Conservation (phyloP, 2,888 invertebrate species). For the Rhorus exstirpatorius region DNA sequence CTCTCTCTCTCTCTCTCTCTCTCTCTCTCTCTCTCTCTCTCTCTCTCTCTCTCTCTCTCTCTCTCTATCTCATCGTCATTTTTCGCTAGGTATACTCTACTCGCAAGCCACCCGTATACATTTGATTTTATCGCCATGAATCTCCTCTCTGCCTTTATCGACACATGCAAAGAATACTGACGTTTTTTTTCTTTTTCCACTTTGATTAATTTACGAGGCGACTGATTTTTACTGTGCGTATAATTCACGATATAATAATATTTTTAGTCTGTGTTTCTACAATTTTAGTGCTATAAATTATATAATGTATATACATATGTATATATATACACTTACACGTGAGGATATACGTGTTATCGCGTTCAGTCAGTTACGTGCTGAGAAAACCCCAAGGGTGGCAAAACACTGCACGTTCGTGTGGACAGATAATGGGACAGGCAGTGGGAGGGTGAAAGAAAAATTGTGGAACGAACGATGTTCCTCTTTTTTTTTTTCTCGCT, state of each 20-base stretch:
- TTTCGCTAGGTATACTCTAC: neutral
- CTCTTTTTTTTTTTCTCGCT: constrained; percentile 36
- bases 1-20: constrained; percentile 24
- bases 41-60: neutral
- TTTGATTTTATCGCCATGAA: constrained; percentile 20
- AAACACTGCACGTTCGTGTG: constrained; percentile 38
- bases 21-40: constrained; percentile 36
- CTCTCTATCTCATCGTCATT: constrained; percentile 21
- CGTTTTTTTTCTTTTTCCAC: neutral
- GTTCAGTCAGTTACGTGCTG: constrained; percentile 47
- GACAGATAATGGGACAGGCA: constrained; percentile 44
- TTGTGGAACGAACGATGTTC: constrained; percentile 49
- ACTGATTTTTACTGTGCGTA: constrained; percentile 2
- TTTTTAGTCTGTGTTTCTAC: neutral
- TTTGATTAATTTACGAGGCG: constrained; percentile 12
- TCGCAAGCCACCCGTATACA: neutral
- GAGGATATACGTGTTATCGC: constrained; percentile 48
- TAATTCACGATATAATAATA: constrained; percentile 14
- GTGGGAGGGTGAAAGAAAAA: constrained; percentile 25
- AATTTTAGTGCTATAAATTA: constrained; percentile 6
- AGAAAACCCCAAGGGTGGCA: constrained; percentile 41
- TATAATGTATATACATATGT: too few relatives aligned
- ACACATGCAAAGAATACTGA: neutral
- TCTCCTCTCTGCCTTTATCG: neutral
- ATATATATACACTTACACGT: too few relatives aligned